Conservation (phyloP, 2,797 vertebrate species). For the Eospalax fontanierii region DNA sequence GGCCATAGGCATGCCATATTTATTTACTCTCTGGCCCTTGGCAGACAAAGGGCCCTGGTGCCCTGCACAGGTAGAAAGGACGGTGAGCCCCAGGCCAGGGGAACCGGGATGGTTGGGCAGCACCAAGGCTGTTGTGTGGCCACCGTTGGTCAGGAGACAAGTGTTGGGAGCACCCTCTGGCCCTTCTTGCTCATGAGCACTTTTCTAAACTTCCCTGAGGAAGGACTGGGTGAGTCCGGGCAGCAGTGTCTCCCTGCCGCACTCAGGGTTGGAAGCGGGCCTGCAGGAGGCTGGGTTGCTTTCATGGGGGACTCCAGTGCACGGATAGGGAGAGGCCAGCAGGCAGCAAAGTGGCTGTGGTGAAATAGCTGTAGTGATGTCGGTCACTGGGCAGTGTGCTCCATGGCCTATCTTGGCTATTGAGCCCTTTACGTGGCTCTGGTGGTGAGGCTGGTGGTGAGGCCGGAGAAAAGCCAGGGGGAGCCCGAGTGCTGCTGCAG, state of each 20-base stretch:
- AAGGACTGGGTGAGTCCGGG: not conserved
- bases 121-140: not conserved
- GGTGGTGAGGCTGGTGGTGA: not conserved
- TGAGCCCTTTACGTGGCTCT: not conserved
- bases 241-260: not conserved
- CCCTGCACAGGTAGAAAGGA: not conserved
- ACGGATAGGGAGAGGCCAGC: not conserved
- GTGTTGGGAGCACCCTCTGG: not conserved
- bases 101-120: not conserved
- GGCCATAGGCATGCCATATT: not conserved
- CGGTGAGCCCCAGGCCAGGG: rapidly evolving
- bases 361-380: not conserved
- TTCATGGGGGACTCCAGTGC: not conserved
- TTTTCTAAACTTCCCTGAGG: not conserved
- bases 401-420: not conserved
- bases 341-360: too few species aligned
- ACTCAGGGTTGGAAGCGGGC: not conserved
- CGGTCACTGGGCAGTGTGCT: not conserved
- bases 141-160: not conserved
- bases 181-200: not conserved
- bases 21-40: not conserved
- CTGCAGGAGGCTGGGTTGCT: not conserved
- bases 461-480: too few species aligned
- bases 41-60: rapidly evolving
- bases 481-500: not conserved